Evolutionary conservation across 2,888 invertebrate species (phyloP), one percentile per base, ranked within the genome.

Genomic region (Dicranocentrus wangi): DNA sequence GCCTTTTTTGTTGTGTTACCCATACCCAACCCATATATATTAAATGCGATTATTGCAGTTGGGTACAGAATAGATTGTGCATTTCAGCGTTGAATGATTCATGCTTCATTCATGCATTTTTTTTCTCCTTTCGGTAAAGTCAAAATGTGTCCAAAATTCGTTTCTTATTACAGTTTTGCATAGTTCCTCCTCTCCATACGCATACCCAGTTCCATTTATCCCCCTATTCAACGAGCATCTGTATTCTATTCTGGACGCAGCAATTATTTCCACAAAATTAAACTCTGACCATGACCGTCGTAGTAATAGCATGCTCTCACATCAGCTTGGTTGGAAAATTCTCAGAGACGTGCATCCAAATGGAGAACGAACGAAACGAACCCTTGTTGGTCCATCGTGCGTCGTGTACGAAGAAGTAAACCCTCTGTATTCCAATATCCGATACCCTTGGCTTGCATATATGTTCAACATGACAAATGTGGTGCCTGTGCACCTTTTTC

Each of bases 191-290:
- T 27, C 27, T 63, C 1, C 47, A 21, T 51, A 43, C 32, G n/a
- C n/a, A n/a, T 32, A 32, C 32, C 10, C 10, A 7, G 10, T 58
- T 43, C 60, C 58, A 53, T 28, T 17, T 32, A 60, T 53, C 42
- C 55, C n/a, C 58, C 71, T 71, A 39, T 58, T 60, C 60, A 69
- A 15, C 39, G 69, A 51, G 51, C 51, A 17, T 58, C 7, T 58
- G 19, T 32, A 32, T 32, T 32, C 32, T 32, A 23, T 23, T 23
- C 55, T 1, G 43, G 60, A 77, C 60, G 51, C 21, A 77, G 21
- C 60, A 82, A 78, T 82, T 82, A 82, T 82, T 82, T 78, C 82
- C 82, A 76, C 65, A 82, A 82, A 82, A 82, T 82, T 82, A 82
- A 66, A 82, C 71, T 71, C 43, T 61, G 73, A 72, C 82, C 82